Evolutionary conservation across 2,797 vertebrate species (phyloP).

Genomic region (Alosa sapidissima): DNA sequence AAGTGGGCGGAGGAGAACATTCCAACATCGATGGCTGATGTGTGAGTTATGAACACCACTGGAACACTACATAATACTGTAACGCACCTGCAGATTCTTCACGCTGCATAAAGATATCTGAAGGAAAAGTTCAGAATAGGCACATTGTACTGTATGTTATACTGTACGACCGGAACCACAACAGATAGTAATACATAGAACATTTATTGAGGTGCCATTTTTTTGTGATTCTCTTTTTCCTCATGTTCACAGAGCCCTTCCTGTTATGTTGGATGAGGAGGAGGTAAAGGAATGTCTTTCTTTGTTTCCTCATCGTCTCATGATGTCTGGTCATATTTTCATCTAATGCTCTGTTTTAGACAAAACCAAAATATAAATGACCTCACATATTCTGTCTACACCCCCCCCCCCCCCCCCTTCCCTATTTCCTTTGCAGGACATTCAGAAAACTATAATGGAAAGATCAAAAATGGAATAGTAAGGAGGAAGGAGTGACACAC

Average conservation of each 20-base stretch:
- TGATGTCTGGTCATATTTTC: conserved; percentile 54
- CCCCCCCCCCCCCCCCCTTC: conserved; percentile 10
- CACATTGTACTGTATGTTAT: neutral
- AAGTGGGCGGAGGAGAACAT: conserved; percentile 98
- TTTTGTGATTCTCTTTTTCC: neutral
- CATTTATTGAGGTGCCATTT: neutral
- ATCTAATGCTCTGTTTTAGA: conserved; percentile 31
- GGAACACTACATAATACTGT: neutral
- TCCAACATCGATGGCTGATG: conserved; percentile 91
- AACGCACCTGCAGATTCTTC: neutral
- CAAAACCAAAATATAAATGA: neutral
- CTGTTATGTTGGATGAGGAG: conserved; percentile 76
- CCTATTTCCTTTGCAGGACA: conserved; percentile 75
- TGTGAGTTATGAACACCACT: conserved; percentile 77
- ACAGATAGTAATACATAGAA: neutral
- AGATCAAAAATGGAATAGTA: conserved; percentile 94
- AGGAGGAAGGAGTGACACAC: conserved; percentile 17
- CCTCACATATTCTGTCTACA: neutral
- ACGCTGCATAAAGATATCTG: neutral
- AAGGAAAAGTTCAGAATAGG: neutral
- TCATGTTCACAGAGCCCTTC: conserved; percentile 68
- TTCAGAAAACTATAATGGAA: conserved; percentile 94
- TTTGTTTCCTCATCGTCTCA: conserved; percentile 30
- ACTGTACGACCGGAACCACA: neutral
- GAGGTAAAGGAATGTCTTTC: conserved; percentile 64